Base-by-base conservation (phyloP, 1,140 invertebrate genomes). In the Scylla paramamosain region DNA sequence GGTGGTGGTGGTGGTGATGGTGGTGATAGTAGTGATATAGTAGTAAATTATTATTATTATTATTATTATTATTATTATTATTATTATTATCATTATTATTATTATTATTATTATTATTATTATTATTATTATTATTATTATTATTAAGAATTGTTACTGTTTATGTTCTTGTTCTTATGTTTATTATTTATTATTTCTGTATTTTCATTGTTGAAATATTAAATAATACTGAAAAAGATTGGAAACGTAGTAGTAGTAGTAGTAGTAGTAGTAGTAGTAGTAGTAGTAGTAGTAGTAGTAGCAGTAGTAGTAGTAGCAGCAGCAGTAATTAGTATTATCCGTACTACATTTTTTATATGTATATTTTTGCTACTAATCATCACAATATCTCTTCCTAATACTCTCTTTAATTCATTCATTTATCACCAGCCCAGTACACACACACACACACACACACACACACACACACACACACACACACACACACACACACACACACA, bases 221-320 rank as follows among this genome's bases (percentile, higher is more conserved):
- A 2, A 39, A 39, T 39, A 39, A 39, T 39, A 39, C 6, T 39
- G 39, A 39, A 39, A 39, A 39, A 39, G 39, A 39, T 39, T 39
- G 39, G 39, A 2, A 39, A 39, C 39, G 32, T 89, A 89, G 32
- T 89, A 89, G 32, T 39, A 89, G 32, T 89, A 89, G 48, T 89
- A 39, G 48, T 89, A 45, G 48, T 89, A 89, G 25, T 45, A 39
- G 48, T 39, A 46, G 45, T 88, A 46, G 45, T 88, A 88, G 16
- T 32, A 88, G 86, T 46, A 88, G 45, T 46, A 46, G 67, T 77
- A 77, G 67, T 77, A 77, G 67, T 77, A 77, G 67, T 77, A 77
- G 67, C n/a, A 77, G 67, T 88, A 88, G 31, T 88, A 46, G 31
- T 88, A 88, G 31, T 88, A 88, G 31, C 32, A 88, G 16, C 10